These are phyloP conservation scores for Ramphastos sulfuratus DNA, from an alignment of 2,113 vertebrate species.

Conservation along the genomic window DNA sequence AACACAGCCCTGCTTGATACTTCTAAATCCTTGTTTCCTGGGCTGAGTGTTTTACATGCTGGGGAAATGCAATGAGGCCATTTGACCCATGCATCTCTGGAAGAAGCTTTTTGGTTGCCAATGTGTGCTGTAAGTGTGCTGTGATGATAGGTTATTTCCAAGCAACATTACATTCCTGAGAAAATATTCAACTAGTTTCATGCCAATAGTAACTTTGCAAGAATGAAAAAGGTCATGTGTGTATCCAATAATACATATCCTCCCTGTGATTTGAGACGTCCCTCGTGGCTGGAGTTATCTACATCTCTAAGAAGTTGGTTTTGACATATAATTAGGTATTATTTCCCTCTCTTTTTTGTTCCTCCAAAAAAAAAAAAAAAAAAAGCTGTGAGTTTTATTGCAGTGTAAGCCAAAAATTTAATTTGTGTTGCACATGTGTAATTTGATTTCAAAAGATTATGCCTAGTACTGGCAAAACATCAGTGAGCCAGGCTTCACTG, in stretches of 20 bases:
- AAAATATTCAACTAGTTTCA: background rate
- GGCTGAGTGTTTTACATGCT: background rate
- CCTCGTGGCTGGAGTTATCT: background rate
- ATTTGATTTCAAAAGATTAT: slow-evolving; percentile 55
- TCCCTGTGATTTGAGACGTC: background rate
- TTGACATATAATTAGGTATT: background rate
- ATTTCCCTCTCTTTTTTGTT: background rate
- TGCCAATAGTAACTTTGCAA: background rate
- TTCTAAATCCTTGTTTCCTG: background rate
- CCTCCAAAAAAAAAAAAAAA: background rate
- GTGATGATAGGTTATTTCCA: background rate
- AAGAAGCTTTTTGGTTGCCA: background rate
- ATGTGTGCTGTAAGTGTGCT: background rate
- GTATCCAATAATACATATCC: background rate
- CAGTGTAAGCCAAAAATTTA: slow-evolving; percentile 13
- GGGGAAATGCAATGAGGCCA: background rate
- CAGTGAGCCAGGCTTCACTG: background rate
- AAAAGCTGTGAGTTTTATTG: slow-evolving; percentile 15
- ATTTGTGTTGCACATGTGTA: background rate
- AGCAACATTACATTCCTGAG: background rate
- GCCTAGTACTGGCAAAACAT: background rate
- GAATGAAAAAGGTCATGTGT: background rate
- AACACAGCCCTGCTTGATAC: background rate
- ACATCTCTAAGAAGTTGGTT: slow-evolving; percentile 19
- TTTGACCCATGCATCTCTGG: background rate